These are phyloP conservation scores for Etheostoma cragini DNA, from an alignment of 2,113 vertebrate genomes.

Conservation along the genomic window DNA sequence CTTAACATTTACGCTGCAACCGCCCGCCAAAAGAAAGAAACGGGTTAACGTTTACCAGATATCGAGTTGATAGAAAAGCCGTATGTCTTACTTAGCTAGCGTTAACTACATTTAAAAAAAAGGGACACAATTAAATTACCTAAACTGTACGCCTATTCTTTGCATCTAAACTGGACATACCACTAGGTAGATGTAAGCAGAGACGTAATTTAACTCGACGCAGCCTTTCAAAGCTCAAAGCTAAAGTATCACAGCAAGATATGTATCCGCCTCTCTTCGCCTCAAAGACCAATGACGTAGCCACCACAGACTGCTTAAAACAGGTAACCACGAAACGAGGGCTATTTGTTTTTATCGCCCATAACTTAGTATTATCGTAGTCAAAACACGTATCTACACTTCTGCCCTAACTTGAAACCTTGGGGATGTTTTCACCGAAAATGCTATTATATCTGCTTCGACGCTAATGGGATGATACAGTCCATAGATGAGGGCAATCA, in stretches of 20 bases:
- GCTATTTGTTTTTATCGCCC: neutral
- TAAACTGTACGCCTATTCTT: neutral
- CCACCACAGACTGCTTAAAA: neutral
- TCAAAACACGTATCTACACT: neutral
- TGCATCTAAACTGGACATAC: neutral
- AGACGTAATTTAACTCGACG: neutral
- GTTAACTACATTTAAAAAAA: neutral
- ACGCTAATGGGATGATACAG: neutral
- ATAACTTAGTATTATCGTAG: neutral
- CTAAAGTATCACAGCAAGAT: constrained; percentile 17
- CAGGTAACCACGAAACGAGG: neutral
- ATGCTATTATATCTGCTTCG: neutral
- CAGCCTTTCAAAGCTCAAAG: constrained; percentile 39
- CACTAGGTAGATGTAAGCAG: neutral
- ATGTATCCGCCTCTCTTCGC: neutral
- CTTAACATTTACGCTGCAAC: neutral
- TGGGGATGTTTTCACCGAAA: neutral
- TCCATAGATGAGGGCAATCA: too few species aligned
- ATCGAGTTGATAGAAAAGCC: neutral
- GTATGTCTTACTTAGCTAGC: neutral
- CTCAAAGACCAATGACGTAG: neutral
- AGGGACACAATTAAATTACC: neutral
- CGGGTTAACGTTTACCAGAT: neutral
- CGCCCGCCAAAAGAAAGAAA: neutral
- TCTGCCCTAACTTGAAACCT: neutral